Percentiles rank a stretch among this genome's conserved stretches.
Evolutionary conservation across 2,888 invertebrate genomes (phyloP).

Genomic region (Cepaea hortensis): DNA sequence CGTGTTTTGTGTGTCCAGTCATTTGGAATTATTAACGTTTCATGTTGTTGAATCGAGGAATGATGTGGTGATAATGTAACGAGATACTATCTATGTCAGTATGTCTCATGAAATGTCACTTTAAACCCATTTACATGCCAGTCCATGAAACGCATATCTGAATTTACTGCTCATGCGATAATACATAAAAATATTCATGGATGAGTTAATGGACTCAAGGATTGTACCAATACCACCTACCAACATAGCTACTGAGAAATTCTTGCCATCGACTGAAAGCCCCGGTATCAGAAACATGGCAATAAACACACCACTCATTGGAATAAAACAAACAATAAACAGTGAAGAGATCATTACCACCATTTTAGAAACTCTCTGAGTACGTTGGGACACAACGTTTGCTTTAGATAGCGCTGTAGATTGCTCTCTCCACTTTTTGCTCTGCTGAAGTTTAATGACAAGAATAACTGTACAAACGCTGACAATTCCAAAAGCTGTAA

Average conservation of each 20-base stretch:
- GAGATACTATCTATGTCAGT: no score
- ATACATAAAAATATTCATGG: no score
- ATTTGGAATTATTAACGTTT: no score
- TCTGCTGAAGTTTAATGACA: neutral
- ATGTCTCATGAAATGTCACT: no score
- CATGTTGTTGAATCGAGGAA: no score
- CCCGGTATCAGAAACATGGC: neutral
- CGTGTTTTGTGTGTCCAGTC: no score
- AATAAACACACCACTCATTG: neutral
- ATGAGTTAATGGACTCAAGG: neutral
- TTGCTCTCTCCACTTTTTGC: neutral
- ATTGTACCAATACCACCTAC: no score
- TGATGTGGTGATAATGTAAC: no score
- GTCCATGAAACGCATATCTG: no score
- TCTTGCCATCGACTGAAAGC: neutral
- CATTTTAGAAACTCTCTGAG: neutral
- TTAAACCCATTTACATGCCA: no score
- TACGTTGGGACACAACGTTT: neutral
- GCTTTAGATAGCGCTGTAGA: neutral
- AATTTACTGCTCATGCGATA: no score
- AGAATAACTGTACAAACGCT: neutral
- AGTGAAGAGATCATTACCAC: neutral
- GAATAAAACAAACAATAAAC: neutral
- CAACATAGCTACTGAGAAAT: no score
- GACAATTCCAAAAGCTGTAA: neutral